Base-by-base conservation (phyloP, 2,888 invertebrate genomes). In the Colostygia pectinataria region DNA sequence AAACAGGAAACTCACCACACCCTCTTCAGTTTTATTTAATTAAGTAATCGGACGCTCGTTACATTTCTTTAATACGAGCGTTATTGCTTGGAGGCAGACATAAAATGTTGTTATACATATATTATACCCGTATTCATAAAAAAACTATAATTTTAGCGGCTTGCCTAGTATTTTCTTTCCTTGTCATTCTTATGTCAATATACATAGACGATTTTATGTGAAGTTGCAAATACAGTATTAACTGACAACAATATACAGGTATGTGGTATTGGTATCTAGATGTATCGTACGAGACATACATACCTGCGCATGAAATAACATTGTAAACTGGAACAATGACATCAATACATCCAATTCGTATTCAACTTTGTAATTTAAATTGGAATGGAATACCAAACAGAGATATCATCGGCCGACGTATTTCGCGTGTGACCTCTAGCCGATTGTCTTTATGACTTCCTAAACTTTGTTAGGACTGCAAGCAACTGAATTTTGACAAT, bases 401-500 rank as follows among this genome's bases (percentile, higher is more conserved):
- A 23, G 28, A 13, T 43, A 15, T 28, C 34, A 32, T 40, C 31
- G 40, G 9, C 15, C 27, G 42, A 33, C 27, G 31, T 14, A 24
- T 41, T 20, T 10, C 24, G 24, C 13, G 3, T 15, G 33, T 33
- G 33, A 33, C 42, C 42, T 42, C 12, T 4, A 40, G 25, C 12
- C 10, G 41, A 25, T 42, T 47, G 41, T 42, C 50, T 51, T 52
- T 46, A 43, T 31, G 43, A 32, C 18, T 28, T 40, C 34, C 18
- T 39, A 15, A 49, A 44, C 29, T 40, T 40, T 37, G 29, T 40
- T 32, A 24, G 13, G 5, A n/a, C 24, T 24, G 1, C 5, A 32
- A 9, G 20, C 10, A 9, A 27, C 4, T n/a, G 24, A 1, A n/a
- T 25, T 25, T n/a, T n/a, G 8, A n/a, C n/a, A 6, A 8, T 2